phyloP scores from a whole-genome alignment of 2,797 vertebrate genomes.

The Macroramphosus scolopax region DNA sequence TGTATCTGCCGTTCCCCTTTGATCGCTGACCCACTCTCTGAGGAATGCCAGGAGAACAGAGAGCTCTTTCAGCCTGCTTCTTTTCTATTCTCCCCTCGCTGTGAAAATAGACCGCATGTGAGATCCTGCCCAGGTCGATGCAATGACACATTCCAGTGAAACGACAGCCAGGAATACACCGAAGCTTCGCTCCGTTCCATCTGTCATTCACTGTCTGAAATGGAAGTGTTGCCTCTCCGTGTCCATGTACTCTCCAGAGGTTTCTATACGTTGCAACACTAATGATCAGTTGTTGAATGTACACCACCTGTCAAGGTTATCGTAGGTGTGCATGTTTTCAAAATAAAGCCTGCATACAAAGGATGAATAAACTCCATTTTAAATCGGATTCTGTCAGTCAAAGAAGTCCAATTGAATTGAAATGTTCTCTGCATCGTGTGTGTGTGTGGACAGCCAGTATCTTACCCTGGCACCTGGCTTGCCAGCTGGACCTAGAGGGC shows the following conservation, averaged over 20 bases:
- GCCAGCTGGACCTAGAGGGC: constrained; percentile 85
- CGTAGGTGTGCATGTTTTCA: not conserved
- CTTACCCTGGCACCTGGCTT: constrained; percentile 89
- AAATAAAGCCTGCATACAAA: not conserved
- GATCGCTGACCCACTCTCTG: constrained; percentile 47
- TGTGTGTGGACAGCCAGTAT: not conserved
- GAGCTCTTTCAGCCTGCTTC: constrained; percentile 80
- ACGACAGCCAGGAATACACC: constrained; percentile 42
- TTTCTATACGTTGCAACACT: too few species aligned
- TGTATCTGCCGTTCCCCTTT: constrained; percentile 52
- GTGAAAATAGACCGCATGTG: constrained; percentile 80
- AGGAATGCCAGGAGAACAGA: constrained; percentile 83
- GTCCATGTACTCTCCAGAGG: too few species aligned
- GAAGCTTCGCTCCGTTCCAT: constrained; percentile 11
- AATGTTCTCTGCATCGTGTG: too few species aligned
- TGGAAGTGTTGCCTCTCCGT: not conserved
- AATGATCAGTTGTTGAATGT: too few species aligned
- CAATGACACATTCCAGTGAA: constrained; percentile 61
- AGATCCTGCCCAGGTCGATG: constrained; percentile 76
- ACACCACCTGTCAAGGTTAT: not conserved
- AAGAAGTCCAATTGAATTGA: too few species aligned
- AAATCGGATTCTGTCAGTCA: not conserved
- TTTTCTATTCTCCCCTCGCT: constrained; percentile 71
- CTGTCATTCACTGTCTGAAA: constrained; percentile 5
- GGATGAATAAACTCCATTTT: too few species aligned